These are phyloP conservation scores for Napeogenes inachia DNA, from an alignment of 2,888 invertebrate species.

Conservation along the genomic window DNA sequence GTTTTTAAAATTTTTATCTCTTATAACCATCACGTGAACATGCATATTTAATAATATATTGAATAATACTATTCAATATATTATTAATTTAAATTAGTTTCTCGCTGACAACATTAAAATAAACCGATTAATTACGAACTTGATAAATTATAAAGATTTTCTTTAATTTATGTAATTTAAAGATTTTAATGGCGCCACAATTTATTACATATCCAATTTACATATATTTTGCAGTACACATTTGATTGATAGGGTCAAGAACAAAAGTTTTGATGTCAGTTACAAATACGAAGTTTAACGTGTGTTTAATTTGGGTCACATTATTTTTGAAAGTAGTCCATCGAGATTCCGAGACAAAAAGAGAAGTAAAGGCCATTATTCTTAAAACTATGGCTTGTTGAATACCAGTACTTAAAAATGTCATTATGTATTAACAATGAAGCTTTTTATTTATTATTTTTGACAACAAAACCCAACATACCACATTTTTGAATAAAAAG, in stretches of 20 bases:
- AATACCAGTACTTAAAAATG: conserved; percentile 4
- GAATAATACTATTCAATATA: too few relatives aligned
- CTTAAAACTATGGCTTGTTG: conserved; percentile 21
- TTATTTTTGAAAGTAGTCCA: conserved; percentile 68
- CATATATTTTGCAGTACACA: conserved; percentile 1
- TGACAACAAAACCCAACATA: too few relatives aligned
- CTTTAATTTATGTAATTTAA: background rate
- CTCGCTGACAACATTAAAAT: too few relatives aligned
- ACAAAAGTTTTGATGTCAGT: background rate
- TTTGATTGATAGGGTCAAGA: conserved; percentile 6
- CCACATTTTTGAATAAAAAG: too few relatives aligned
- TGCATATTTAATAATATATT: too few relatives aligned
- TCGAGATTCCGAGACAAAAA: conserved; percentile 57
- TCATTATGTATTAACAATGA: background rate
- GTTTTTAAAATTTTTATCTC: too few relatives aligned
- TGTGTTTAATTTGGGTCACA: conserved; percentile 53
- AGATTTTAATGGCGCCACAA: conserved; percentile 1
- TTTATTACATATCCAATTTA: conserved; percentile 2
- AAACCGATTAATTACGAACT: too few relatives aligned
- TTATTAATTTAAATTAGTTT: too few relatives aligned
- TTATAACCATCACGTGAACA: too few relatives aligned
- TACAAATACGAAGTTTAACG: conserved; percentile 25
- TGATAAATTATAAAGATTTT: background rate
- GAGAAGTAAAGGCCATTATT: conserved; percentile 54
- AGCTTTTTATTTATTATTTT: too few relatives aligned